phyloP scores from a whole-genome alignment of 2,888 invertebrate genomes.

The Epicampocera succincta region DNA sequence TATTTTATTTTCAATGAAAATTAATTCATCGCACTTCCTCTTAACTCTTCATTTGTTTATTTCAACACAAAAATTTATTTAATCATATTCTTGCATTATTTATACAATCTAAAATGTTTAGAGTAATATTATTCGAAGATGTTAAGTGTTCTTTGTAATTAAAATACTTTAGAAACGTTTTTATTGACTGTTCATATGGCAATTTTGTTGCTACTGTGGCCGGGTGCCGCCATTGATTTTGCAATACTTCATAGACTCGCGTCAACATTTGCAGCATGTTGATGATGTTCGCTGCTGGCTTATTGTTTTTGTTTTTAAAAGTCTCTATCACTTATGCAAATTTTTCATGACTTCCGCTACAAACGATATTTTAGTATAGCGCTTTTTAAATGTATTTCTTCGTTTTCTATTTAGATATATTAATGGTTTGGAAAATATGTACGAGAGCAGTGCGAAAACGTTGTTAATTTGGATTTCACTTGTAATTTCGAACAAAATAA shows the following conservation, averaged over 20 bases:
- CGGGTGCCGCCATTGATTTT: conserved; percentile 30
- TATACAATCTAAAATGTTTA: conserved; percentile 46
- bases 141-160: conserved; percentile 66
- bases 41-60: neutral
- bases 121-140: conserved; percentile 41
- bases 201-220: conserved; percentile 31
- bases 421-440: neutral
- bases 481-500: too few relatives aligned
- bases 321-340: conserved; percentile 66
- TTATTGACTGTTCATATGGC: conserved; percentile 50
- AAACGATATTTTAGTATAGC: conserved; percentile 22
- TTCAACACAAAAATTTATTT: conserved; percentile 14
- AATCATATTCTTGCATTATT: conserved; percentile 50
- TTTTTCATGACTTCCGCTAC: conserved; percentile 69
- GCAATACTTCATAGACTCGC: conserved; percentile 29
- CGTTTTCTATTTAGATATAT: conserved; percentile 35
- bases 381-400: conserved; percentile 1
- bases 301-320: conserved; percentile 43
- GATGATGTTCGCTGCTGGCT: neutral
- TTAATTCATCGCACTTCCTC: conserved; percentile 25
- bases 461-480: neutral
- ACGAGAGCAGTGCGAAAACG: conserved; percentile 6
- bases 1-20: neutral
- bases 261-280: conserved; percentile 26
- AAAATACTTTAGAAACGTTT: conserved; percentile 50